Base-by-base conservation (phyloP, 1,140 invertebrate species). In the Sitodiplosis mosellana region DNA sequence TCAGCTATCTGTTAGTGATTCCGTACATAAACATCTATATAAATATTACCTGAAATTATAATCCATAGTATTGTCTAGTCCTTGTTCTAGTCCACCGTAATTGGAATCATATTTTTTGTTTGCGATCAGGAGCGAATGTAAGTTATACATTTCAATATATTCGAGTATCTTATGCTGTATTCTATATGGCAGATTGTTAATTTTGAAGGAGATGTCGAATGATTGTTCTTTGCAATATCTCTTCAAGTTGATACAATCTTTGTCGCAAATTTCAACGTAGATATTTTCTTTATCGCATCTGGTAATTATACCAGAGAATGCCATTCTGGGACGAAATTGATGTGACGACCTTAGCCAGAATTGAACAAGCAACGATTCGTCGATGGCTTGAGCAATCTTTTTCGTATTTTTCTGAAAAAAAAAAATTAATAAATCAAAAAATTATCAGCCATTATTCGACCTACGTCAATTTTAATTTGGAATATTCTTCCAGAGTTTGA, bases 161-260 rank as follows among this genome's bases (percentile, higher is more conserved):
- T 36, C 8, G 8, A 36, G n/a, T 36, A n/a, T n/a, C 8, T 36
- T 36, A n/a, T 36, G 34, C n/a, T 36, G 34, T n/a, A 36, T 8
- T 36, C n/a, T 8, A 36, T 36, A 36, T 10, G 8, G 8, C 34
- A 36, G 8, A 10, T n/a, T 8, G 56, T 71, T 75, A 55, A 76
- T 75, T 38, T 66, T 64, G 38, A 69, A 63, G 54, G 70, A 68
- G 41, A 67, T 69, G 51, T 74, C 73, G 41, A 74, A 68, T 3
- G 8, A 36, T 10, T 36, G 8, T 10, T 36, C 34, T 10, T 10
- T 36, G 34, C 34, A n/a, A 36, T 10, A 36, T n/a, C n/a, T n/a
- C n/a, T n/a, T n/a, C n/a, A n/a, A n/a, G n/a, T n/a, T n/a, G n/a
- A n/a, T n/a, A n/a, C n/a, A n/a, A 36, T 36, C 8, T 36, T 36